Conservation (phyloP, 1,140 invertebrate species). For the Gyrodactylus salaris region DNA sequence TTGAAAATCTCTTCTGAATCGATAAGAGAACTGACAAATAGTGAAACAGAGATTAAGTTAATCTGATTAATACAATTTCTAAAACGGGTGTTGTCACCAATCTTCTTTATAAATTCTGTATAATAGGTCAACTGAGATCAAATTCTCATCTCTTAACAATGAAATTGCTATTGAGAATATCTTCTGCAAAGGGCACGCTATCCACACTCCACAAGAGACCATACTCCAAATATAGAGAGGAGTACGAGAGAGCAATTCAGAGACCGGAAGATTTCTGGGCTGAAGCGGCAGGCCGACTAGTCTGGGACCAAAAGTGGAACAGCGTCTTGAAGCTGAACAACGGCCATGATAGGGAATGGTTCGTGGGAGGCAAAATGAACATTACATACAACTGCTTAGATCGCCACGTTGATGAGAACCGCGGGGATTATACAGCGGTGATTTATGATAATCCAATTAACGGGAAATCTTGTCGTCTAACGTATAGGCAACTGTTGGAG, state of each 20-base stretch:
- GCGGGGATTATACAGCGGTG: slow-evolving; percentile 39
- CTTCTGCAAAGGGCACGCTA: too few relatives aligned
- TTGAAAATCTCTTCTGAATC: too few relatives aligned
- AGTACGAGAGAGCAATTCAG: slow-evolving; percentile 48
- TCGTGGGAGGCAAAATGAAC: slow-evolving; percentile 52
- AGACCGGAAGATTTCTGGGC: slow-evolving; percentile 52
- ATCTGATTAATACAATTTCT: too few relatives aligned
- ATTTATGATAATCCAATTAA: slow-evolving; percentile 61
- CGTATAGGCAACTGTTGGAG: slow-evolving; percentile 41
- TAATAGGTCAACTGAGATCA: too few relatives aligned
- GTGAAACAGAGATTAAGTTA: too few relatives aligned
- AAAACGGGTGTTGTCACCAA: too few relatives aligned
- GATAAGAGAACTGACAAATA: too few relatives aligned
- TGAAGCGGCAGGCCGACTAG: slow-evolving; percentile 32
- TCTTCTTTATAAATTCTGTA: too few relatives aligned
- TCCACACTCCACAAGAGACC: background rate
- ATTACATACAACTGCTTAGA: slow-evolving; percentile 68
- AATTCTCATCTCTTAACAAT: too few relatives aligned
- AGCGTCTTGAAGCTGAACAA: slow-evolving; percentile 45
- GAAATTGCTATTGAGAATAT: too few relatives aligned
- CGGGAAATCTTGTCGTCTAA: slow-evolving; percentile 31
- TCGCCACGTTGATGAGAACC: slow-evolving; percentile 41
- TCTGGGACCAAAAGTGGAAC: slow-evolving; percentile 45
- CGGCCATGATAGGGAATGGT: slow-evolving; percentile 59
- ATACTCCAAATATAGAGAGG: slow-evolving; percentile 32